These are phyloP conservation scores for Pantherophis alleghaniensis DNA, from an alignment of 2,797 vertebrate species.

Conservation along the genomic window DNA sequence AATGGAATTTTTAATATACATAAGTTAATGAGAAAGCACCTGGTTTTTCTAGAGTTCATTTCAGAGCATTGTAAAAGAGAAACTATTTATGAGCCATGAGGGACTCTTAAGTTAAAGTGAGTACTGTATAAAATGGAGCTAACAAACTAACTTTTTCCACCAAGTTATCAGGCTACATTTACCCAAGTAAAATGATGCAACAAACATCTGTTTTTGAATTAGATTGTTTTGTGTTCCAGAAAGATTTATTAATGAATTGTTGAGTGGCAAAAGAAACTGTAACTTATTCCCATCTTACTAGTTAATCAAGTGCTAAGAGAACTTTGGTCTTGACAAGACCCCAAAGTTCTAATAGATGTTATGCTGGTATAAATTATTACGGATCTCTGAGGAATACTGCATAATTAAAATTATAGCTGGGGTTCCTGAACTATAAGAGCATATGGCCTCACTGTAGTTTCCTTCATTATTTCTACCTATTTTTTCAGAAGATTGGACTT, in stretches of 20 bases:
- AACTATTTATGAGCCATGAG: constrained; percentile 25
- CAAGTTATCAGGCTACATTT: constrained; percentile 22
- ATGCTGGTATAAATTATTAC: constrained; percentile 15
- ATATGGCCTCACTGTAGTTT: constrained; percentile 22
- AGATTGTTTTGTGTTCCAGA: constrained; percentile 18
- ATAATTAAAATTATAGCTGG: constrained; percentile 13
- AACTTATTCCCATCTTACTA: constrained; percentile 39
- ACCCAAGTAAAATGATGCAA: constrained; percentile 27
- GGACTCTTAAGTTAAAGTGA: constrained; percentile 40
- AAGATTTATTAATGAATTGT: constrained; percentile 30
- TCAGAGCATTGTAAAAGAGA: constrained; percentile 40
- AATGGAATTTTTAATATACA: constrained; percentile 11
- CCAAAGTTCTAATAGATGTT: constrained; percentile 23
- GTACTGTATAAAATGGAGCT: not conserved
- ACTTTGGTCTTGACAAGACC: constrained; percentile 17
- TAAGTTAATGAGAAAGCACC: constrained; percentile 18
- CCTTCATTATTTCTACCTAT: constrained; percentile 33
- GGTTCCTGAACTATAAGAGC: not conserved
- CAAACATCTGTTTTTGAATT: constrained; percentile 7
- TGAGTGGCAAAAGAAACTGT: constrained; percentile 41
- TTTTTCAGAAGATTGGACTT: constrained; percentile 37
- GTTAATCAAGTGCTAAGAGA: constrained; percentile 49
- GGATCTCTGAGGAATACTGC: constrained; percentile 9
- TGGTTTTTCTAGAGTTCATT: constrained; percentile 31
- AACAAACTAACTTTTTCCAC: constrained; percentile 27